phyloP scores from a whole-genome alignment of 2,113 vertebrate species.

The Heterotilapia buettikoferi region DNA sequence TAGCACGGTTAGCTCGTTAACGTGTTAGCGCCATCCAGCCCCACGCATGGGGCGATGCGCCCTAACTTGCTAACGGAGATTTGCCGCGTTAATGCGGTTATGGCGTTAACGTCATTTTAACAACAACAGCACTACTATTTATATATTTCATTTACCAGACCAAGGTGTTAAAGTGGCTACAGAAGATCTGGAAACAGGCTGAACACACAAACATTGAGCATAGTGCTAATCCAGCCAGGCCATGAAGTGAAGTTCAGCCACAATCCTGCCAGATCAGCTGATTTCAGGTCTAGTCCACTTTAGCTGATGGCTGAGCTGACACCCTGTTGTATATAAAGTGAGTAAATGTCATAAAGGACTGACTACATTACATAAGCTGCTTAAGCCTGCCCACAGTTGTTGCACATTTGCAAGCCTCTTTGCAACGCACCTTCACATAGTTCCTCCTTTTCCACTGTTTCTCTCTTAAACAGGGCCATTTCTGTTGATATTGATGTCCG shows the following conservation, averaged over 20 bases:
- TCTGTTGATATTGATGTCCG: neutral
- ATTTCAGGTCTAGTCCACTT: neutral
- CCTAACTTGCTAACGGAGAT: neutral
- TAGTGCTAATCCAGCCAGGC: neutral
- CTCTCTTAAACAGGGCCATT: neutral
- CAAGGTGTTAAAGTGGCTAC: rapidly evolving
- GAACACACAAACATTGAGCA: neutral
- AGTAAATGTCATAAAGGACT: rapidly evolving
- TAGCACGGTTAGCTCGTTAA: neutral
- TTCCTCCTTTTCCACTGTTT: neutral
- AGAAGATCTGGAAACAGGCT: neutral
- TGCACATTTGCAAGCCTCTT: neutral
- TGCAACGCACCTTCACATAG: neutral
- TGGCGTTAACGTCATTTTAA: rapidly evolving
- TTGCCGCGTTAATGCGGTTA: rapidly evolving
- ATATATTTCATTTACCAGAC: neutral
- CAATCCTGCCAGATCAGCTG: neutral
- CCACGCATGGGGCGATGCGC: rapidly evolving
- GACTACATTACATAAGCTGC: neutral
- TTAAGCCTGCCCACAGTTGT: neutral
- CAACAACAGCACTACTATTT: neutral
- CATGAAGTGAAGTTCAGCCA: neutral
- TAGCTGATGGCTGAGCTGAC: neutral
- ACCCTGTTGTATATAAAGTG: neutral
- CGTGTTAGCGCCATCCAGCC: neutral